Conservation (phyloP, 2,888 invertebrate species). For the Lasiommata megera region DNA sequence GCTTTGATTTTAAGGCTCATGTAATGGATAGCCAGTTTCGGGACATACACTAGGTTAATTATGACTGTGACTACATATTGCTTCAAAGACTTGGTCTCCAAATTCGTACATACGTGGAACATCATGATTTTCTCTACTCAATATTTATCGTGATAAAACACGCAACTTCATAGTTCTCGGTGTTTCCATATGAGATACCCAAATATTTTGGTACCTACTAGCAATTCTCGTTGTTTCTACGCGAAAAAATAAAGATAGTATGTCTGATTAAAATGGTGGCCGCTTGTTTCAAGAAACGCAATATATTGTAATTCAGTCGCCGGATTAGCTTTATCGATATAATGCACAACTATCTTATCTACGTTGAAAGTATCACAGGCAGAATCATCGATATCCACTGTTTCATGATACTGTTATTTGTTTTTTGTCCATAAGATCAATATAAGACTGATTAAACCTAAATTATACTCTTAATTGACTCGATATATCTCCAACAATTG, state of each 20-base stretch:
- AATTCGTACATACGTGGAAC: no score
- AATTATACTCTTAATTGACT: no score
- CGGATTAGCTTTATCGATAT: slow-evolving; percentile 2
- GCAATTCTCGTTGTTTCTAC: neutral
- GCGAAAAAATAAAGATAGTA: neutral
- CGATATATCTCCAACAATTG: no score
- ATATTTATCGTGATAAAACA: neutral
- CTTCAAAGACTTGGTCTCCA: no score
- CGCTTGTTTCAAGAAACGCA: neutral
- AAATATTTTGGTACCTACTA: neutral
- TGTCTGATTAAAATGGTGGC: neutral
- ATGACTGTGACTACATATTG: no score
- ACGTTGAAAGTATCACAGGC: neutral
- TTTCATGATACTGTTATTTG: no score
- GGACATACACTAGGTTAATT: no score
- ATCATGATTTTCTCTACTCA: no score
- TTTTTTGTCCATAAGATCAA: no score
- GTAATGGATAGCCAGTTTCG: no score
- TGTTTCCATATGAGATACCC: neutral
- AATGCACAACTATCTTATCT: neutral
- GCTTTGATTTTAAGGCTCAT: no score
- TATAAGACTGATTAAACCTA: no score
- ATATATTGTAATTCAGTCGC: neutral
- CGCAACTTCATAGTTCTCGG: neutral
- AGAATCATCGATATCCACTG: neutral